These are phyloP conservation scores for Ormyrus labotus DNA, from an alignment of 2,888 invertebrate species.

Conservation along the genomic window DNA sequence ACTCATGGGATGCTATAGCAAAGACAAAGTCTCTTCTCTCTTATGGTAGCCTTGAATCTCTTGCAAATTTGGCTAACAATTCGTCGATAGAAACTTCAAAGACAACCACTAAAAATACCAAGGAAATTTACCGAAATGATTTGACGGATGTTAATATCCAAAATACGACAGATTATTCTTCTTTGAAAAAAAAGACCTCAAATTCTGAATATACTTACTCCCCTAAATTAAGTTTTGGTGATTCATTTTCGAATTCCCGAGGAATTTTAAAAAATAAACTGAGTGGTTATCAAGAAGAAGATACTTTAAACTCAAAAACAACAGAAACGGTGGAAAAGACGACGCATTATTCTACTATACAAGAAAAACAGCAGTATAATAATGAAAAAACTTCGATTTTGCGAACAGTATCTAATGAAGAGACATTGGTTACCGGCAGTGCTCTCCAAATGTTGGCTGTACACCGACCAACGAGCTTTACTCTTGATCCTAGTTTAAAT, in stretches of 20 bases:
- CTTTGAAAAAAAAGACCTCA: slow-evolving; percentile 62
- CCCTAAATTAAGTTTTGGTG: slow-evolving; percentile 62
- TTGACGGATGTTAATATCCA: slow-evolving; percentile 63
- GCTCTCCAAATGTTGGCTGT: slow-evolving; percentile 80
- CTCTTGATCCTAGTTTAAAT: slow-evolving; percentile 76
- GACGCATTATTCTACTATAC: slow-evolving; percentile 40
- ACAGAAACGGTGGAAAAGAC: slow-evolving; percentile 39
- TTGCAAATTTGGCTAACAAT: slow-evolving; percentile 82
- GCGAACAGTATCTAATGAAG: slow-evolving; percentile 48
- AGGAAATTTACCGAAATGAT: slow-evolving; percentile 66
- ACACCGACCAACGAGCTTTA: slow-evolving; percentile 79
- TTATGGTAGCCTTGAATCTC: slow-evolving; percentile 83
- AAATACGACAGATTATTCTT: slow-evolving; percentile 63
- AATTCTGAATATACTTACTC: slow-evolving; percentile 64
- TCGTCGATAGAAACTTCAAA: slow-evolving; percentile 76
- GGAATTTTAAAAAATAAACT: slow-evolving; percentile 72
- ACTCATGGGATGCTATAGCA: slow-evolving; percentile 90
- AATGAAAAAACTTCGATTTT: slow-evolving; percentile 59
- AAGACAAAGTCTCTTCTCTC: slow-evolving; percentile 87
- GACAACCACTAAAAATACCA: slow-evolving; percentile 12
- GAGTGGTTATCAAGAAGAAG: not conserved
- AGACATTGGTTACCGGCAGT: slow-evolving; percentile 77
- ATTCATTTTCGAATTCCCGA: slow-evolving; percentile 65
- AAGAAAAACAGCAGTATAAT: slow-evolving; percentile 46
- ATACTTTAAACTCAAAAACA: slow-evolving; percentile 60